phyloP scores from a whole-genome alignment of 2,888 invertebrate genomes.

The Smittia sp. region DNA sequence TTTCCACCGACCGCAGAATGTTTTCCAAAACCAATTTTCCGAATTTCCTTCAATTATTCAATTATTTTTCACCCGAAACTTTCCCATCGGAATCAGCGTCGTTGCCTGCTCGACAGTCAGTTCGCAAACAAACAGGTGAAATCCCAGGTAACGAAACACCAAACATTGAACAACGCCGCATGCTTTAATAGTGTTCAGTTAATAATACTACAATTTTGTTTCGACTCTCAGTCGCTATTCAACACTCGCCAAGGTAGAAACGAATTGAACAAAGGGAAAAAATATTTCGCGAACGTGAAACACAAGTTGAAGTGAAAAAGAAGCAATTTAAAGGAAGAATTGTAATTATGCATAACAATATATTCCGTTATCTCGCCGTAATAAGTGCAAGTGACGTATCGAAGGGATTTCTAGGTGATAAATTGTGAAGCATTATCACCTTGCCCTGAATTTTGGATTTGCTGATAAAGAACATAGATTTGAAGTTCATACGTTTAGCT shows the following conservation, averaged over 20 bases:
- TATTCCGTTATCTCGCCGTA: neutral
- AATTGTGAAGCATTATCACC: neutral
- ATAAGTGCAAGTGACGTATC: neutral
- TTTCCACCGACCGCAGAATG: too few species aligned
- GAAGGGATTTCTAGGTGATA: neutral
- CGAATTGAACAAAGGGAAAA: neutral
- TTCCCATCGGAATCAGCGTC: too few species aligned
- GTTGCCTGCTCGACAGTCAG: too few species aligned
- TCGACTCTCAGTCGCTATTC: neutral
- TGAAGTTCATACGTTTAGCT: neutral
- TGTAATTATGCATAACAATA: neutral
- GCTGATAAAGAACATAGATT: neutral
- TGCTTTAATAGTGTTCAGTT: neutral
- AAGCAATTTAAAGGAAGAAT: neutral
- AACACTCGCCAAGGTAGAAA: neutral
- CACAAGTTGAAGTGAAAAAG: neutral
- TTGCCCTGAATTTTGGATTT: neutral
- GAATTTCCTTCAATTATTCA: too few species aligned
- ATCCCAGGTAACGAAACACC: too few species aligned
- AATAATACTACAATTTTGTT: constrained; percentile 4
- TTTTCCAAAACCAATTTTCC: too few species aligned
- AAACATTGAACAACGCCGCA: too few species aligned
- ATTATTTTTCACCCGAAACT: too few species aligned
- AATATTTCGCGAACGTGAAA: neutral
- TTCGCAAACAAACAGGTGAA: too few species aligned